Conservation (phyloP, 2,797 vertebrate species). For the Orestias chungarensis region DNA sequence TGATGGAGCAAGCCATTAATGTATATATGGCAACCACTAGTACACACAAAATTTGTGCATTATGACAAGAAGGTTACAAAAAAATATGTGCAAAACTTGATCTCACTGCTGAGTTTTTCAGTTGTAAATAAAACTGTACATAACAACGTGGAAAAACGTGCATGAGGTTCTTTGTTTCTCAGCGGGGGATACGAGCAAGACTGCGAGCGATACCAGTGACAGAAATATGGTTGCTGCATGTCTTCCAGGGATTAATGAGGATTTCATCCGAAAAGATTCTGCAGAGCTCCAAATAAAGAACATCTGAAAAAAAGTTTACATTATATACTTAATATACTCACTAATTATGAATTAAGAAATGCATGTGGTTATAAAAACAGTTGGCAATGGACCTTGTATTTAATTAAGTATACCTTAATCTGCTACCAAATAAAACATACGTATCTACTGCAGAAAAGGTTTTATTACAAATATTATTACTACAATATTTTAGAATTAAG, state of each 20-base stretch:
- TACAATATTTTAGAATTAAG: too few relatives aligned
- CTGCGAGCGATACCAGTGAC: conserved; percentile 16
- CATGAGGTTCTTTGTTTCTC: conserved; percentile 15
- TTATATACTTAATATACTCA: background rate
- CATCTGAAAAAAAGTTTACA: background rate
- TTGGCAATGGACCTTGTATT: background rate
- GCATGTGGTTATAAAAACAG: too few relatives aligned
- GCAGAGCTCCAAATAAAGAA: background rate
- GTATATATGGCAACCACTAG: conserved; percentile 86
- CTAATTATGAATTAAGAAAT: too few relatives aligned
- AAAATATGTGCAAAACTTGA: conserved; percentile 81
- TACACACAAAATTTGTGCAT: conserved; percentile 86
- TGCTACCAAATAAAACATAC: too few relatives aligned
- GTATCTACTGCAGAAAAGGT: too few relatives aligned
- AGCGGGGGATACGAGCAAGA: conserved; percentile 22
- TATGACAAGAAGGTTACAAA: conserved; percentile 81
- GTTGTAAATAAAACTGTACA: conserved; percentile 97
- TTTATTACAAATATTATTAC: too few relatives aligned
- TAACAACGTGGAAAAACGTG: conserved; percentile 57
- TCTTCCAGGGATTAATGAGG: conserved; percentile 44
- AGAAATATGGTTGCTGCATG: conserved; percentile 36
- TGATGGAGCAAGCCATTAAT: conserved; percentile 88
- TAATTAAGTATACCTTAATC: too few relatives aligned
- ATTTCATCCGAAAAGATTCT: conserved; percentile 22
- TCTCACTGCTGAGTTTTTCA: conserved; percentile 90